Percentiles rank a stretch among this genome's conserved stretches.
phyloP scores from a whole-genome alignment of 2,797 vertebrate genomes.

The Oryzias sinensis region DNA sequence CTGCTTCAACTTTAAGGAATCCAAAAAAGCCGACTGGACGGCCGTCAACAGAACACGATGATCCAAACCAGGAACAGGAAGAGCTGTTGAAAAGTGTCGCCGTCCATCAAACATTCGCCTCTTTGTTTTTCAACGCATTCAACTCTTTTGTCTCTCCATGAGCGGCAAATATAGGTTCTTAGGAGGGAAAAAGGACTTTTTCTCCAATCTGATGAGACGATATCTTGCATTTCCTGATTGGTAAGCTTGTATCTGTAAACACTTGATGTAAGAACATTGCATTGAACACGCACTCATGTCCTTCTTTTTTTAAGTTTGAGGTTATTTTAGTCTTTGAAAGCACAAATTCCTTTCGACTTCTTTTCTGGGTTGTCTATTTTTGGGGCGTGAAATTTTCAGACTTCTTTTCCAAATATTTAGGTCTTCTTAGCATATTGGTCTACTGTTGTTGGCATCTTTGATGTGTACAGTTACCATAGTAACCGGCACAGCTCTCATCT shows the following conservation, averaged over 20 bases:
- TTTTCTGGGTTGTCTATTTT: background rate
- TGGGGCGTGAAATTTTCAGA: background rate
- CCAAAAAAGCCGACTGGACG: too few relatives aligned
- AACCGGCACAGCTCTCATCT: background rate
- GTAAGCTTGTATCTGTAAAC: too few relatives aligned
- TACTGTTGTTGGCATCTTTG: slow-evolving; percentile 1
- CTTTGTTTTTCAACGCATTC: background rate
- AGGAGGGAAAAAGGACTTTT: background rate
- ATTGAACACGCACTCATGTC: too few relatives aligned
- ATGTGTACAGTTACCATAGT: slow-evolving; percentile 2
- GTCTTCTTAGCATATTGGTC: background rate
- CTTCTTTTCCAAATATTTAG: background rate
- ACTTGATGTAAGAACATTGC: too few relatives aligned
- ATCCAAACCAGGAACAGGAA: too few relatives aligned
- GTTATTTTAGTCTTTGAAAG: too few relatives aligned
- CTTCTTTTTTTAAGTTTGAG: too few relatives aligned
- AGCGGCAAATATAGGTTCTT: background rate
- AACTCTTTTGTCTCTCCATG: slow-evolving; percentile 4
- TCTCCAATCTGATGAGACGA: slow-evolving; percentile 1
- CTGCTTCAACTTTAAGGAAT: too few relatives aligned
- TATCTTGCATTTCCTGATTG: too few relatives aligned
- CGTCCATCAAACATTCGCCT: background rate
- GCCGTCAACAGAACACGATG: too few relatives aligned
- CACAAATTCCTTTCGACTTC: too few relatives aligned
- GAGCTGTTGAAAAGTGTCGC: too few relatives aligned